Evolutionary conservation across 2,113 vertebrate species (phyloP).

Genomic region (Ibidorhyncha struthersii): DNA sequence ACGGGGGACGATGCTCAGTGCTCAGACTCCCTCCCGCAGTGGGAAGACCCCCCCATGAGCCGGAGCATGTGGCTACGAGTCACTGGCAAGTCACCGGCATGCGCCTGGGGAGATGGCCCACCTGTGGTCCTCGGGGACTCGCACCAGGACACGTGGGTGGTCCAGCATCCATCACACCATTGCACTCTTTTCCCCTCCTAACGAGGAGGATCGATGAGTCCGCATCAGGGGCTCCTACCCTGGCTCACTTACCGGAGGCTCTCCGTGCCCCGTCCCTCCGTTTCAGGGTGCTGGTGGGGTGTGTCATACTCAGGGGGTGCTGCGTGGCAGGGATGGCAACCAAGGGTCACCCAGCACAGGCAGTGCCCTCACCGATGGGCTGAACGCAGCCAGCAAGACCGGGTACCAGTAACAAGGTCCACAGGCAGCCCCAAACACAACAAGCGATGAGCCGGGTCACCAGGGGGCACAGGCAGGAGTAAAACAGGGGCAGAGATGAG

Average conservation of each 20-base stretch:
- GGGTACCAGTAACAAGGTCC: background rate
- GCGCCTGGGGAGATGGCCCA: rapidly evolving
- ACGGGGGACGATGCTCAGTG: rapidly evolving
- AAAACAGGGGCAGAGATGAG: background rate
- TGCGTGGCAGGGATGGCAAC: background rate
- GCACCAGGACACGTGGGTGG: rapidly evolving
- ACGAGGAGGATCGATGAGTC: background rate
- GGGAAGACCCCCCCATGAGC: rapidly evolving
- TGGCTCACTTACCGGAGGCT: background rate
- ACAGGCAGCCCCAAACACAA: background rate
- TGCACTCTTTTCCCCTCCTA: background rate
- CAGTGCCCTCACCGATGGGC: background rate
- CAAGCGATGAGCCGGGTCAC: background rate
- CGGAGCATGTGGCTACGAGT: too few species aligned
- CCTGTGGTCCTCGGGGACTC: rapidly evolving
- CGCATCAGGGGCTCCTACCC: background rate
- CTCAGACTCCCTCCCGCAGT: background rate
- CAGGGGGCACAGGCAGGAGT: background rate
- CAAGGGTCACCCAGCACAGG: background rate
- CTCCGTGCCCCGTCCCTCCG: background rate
- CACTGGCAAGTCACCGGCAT: background rate
- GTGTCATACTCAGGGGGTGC: rapidly evolving
- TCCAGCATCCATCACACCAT: constrained; percentile 29
- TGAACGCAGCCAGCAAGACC: rapidly evolving
- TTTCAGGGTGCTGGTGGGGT: background rate